Evolutionary conservation across 2,113 vertebrate genomes (phyloP).

Genomic region (Engraulis encrasicolus): DNA sequence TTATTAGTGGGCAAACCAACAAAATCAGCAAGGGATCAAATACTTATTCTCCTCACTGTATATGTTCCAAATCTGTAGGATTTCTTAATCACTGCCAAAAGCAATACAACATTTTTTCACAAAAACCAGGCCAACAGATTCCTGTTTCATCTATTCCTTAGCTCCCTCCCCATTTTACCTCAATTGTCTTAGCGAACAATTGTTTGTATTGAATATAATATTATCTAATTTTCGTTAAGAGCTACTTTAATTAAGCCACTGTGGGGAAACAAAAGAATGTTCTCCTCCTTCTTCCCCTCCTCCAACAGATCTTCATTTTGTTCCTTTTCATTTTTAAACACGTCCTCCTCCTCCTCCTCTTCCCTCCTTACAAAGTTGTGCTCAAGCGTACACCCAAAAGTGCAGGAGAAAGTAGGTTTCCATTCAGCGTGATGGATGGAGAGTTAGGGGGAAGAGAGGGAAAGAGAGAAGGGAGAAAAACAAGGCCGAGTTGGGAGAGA

Average conservation of each 20-base stretch:
- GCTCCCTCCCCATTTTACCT: no score
- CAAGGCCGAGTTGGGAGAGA: background rate
- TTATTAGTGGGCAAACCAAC: no score
- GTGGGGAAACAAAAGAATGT: background rate
- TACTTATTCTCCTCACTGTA: no score
- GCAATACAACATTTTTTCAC: no score
- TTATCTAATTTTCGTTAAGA: no score
- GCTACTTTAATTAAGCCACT: background rate
- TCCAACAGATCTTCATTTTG: background rate
- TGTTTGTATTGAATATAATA: background rate
- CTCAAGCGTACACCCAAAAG: background rate
- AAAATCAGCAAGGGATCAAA: no score
- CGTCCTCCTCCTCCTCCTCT: background rate
- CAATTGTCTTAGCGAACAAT: no score
- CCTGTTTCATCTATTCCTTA: no score
- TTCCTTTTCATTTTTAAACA: background rate
- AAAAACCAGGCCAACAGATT: no score
- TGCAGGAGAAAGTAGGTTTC: background rate
- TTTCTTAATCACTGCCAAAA: no score
- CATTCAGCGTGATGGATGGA: slow-evolving; percentile 18
- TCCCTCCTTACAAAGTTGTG: background rate
- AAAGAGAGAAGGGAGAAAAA: background rate
- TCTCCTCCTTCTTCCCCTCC: background rate
- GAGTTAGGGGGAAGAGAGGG: background rate
- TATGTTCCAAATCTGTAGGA: no score